Evolutionary conservation across 23 tunicate genomes (phyloP), one percentile per base, ranked within the genome.

Genomic region (Styela clava): DNA sequence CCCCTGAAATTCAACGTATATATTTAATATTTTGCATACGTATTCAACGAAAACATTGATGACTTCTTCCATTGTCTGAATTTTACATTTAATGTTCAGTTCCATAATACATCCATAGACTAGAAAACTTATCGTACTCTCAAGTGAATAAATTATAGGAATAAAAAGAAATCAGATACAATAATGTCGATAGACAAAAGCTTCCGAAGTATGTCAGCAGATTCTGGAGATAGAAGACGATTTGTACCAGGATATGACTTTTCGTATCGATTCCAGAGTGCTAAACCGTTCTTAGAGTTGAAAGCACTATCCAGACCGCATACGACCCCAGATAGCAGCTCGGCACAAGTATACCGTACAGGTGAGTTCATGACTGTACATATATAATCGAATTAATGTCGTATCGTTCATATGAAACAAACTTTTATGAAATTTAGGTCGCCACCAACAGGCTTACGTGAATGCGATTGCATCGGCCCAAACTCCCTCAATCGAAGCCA

Each of bases 221-320:
- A 44, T 44, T 44, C 56, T 7, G 56, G 56, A 5, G 56, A 44
- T 44, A 44, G 12, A 44, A 44, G 64, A 18, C 74, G 81, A 7
- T 88, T 35, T 37, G 51, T 28, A 69, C 92, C 92, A 19, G 92
- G 86, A 2, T 33, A 34, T 20, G 92, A 78, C 9, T 88, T 88
- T 34, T 63, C 62, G 25, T 88, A 88, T 67, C 62, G 77, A 12
- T 83, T 88, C 34, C 52, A 63, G 21, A 82, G 83, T 26, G 78
- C 76, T 34, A 33, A 83, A 33, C 83, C 92, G 7, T 88, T 88
- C 62, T 82, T 25, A 22, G 31, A 27, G 22, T 27, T 67, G 30
- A 67, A 67, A 22, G 30, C 31, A 0, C 71, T 16, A 16, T 24
- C 19, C 19, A 19, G 71, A 67, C 71, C 71, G 16, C 31, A 67